phyloP scores from a whole-genome alignment of 30 jellyfish, hydroid and myxozoan species.

The Aurelia sp. region DNA sequence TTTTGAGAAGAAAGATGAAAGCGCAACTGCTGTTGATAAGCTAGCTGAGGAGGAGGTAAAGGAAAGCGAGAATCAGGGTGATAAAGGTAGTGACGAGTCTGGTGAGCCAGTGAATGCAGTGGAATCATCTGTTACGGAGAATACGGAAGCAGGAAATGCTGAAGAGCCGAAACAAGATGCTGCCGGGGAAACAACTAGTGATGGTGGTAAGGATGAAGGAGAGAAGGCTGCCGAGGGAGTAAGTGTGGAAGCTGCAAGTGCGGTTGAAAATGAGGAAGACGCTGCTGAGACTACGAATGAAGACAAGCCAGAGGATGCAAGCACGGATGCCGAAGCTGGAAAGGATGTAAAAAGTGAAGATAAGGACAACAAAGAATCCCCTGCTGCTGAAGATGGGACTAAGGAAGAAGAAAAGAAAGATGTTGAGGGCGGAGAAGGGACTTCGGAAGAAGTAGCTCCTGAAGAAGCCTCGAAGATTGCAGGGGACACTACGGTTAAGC shows the following conservation, averaged over 20 bases:
- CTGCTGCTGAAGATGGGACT: constrained; percentile 15
- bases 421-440: constrained; percentile 1
- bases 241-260: not conserved
- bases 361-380: not conserved
- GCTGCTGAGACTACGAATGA: not conserved
- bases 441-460: not conserved
- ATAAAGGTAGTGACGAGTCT: too few species aligned
- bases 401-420: constrained; percentile 7
- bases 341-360: too few species aligned
- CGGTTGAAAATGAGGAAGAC: not conserved
- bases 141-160: not conserved
- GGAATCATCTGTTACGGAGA: too few species aligned
- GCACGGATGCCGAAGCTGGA: not conserved
- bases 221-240: not conserved
- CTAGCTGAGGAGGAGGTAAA: not conserved
- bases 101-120: too few species aligned
- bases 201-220: not conserved
- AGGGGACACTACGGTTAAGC: too few species aligned
- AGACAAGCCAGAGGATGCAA: constrained; percentile 10
- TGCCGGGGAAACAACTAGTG: not conserved
- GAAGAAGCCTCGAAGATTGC: too few species aligned
- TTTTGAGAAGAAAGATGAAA: not conserved
- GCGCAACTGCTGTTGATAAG: not conserved
- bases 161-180: not conserved
- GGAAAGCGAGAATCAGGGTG: not conserved